phyloP scores from a whole-genome alignment of 2,113 vertebrate species.

The Nycticebus coucang region DNA sequence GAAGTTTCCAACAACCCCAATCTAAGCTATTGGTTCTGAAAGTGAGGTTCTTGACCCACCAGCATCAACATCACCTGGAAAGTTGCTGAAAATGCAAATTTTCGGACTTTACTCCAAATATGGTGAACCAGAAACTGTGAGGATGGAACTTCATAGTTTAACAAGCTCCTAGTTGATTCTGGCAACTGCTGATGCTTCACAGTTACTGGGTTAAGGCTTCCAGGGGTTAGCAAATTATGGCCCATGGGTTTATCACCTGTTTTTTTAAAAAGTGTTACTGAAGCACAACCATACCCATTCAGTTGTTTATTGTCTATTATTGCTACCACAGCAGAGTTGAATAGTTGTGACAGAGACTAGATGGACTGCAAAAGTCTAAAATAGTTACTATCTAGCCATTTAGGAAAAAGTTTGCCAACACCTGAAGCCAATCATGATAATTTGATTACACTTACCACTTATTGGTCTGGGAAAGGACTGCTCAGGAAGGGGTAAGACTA shows the following conservation, averaged over 20 bases:
- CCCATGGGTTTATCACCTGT: not conserved
- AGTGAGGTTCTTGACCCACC: not conserved
- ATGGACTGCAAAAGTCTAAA: not conserved
- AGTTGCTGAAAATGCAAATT: not conserved
- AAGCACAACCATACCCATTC: not conserved
- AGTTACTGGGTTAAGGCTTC: not conserved
- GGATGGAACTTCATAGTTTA: not conserved
- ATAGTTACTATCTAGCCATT: not conserved
- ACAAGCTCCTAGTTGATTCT: not conserved
- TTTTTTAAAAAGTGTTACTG: not conserved
- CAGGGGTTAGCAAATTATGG: not conserved
- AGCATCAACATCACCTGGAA: not conserved
- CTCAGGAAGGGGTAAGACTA: not conserved
- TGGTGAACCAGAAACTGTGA: not conserved
- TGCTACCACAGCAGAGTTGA: not conserved
- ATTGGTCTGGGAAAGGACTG: not conserved
- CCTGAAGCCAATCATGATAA: not conserved
- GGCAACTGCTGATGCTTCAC: not conserved
- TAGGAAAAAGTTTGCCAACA: not conserved
- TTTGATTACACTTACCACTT: not conserved
- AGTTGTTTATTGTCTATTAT: not conserved
- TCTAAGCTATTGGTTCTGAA: not conserved
- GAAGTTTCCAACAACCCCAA: not conserved
- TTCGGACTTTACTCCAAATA: not conserved
- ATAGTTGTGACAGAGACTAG: not conserved